Conservation (phyloP, 1,140 invertebrate genomes). For the Parapsyche elsis region DNA sequence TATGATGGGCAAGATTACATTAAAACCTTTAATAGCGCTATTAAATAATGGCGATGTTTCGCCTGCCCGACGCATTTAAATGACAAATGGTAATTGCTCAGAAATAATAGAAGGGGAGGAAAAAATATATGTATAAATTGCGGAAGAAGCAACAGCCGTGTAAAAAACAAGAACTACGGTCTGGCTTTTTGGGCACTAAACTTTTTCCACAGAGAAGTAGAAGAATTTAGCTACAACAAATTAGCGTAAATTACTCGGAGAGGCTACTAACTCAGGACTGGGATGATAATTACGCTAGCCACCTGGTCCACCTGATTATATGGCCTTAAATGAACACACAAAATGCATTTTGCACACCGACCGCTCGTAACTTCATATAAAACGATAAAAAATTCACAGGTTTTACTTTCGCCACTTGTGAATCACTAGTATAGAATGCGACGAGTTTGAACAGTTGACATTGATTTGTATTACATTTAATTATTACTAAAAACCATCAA, state of each 20-base stretch:
- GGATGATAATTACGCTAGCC: slow-evolving; percentile 47
- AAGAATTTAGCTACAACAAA: slow-evolving; percentile 36
- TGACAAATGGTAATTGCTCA: slow-evolving; percentile 10
- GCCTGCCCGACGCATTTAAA: background rate
- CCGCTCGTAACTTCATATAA: no score
- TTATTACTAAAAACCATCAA: no score
- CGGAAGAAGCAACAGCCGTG: slow-evolving; percentile 1
- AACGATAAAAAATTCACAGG: no score
- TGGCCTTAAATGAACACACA: no score
- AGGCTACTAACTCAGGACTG: slow-evolving; percentile 3
- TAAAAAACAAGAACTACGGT: background rate
- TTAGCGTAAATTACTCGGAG: slow-evolving; percentile 47
- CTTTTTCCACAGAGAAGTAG: slow-evolving; percentile 27
- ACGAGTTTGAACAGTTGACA: no score
- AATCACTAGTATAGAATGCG: no score
- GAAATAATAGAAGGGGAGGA: background rate
- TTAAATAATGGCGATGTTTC: background rate
- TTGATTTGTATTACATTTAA: no score
- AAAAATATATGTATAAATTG: no score
- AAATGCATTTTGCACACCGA: no score
- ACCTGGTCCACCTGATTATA: slow-evolving; percentile 37
- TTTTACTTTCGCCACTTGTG: background rate
- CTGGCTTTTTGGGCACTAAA: slow-evolving; percentile 12
- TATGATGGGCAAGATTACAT: background rate
- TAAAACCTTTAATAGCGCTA: background rate